phyloP scores from a whole-genome alignment of 2,113 vertebrate species.

The Petromus typicus region DNA sequence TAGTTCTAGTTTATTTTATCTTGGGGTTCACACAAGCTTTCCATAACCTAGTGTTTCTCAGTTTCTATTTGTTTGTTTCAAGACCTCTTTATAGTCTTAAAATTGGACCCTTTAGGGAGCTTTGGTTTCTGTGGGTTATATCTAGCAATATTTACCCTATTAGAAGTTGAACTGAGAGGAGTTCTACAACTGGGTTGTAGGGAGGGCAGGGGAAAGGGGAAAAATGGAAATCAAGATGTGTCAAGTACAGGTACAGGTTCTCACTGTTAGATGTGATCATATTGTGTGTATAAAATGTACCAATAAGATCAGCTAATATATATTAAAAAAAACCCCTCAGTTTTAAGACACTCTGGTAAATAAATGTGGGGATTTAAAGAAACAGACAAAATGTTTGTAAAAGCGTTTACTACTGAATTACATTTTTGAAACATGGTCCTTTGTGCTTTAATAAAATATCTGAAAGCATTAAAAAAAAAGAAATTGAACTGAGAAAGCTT shows the following conservation, averaged over 20 bases:
- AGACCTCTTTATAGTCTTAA: slow-evolving; percentile 9
- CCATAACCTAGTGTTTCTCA: not conserved
- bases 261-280: too few relatives aligned
- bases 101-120: not conserved
- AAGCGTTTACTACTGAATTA: not conserved
- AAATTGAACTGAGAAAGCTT: not conserved
- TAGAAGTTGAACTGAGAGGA: slow-evolving; percentile 20
- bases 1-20: not conserved
- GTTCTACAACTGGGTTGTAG: too few relatives aligned
- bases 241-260: too few relatives aligned
- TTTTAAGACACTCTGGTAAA: not conserved
- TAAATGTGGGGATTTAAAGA: slow-evolving; percentile 41
- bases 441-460: slow-evolving; percentile 22
- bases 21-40: not conserved
- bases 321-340: not conserved
- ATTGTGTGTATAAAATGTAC: too few relatives aligned
- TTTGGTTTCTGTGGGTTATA: slow-evolving; percentile 32
- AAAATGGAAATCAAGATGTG: too few relatives aligned
- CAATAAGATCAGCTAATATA: too few relatives aligned
- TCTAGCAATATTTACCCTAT: not conserved
- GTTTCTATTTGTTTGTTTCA: not conserved
- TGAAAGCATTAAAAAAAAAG: not conserved
- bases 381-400: slow-evolving; percentile 53
- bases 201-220: too few relatives aligned
- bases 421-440: not conserved